These are phyloP conservation scores for Microcebus tavaratra DNA, from an alignment of 2,113 vertebrate genomes.

Conservation along the genomic window DNA sequence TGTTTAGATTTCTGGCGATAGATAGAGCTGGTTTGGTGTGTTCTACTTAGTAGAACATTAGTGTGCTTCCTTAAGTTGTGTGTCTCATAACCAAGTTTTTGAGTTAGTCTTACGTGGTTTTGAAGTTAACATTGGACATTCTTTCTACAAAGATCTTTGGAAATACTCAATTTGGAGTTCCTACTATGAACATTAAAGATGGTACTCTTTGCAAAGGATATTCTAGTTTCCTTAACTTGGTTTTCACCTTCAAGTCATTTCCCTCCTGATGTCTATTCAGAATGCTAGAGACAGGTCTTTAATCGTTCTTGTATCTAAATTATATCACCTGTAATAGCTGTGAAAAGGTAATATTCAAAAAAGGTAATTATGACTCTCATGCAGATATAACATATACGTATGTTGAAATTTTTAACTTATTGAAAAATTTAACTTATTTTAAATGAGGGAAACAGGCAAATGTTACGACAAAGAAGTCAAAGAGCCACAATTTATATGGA, in stretches of 20 bases:
- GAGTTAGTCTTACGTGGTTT: not conserved
- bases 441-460: not conserved
- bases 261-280: not conserved
- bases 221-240: not conserved
- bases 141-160: not conserved
- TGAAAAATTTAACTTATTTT: not conserved
- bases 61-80: not conserved
- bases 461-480: not conserved
- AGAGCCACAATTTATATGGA: not conserved
- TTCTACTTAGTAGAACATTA: not conserved
- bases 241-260: not conserved
- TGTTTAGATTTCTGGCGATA: not conserved
- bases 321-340: not conserved
- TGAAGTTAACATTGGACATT: not conserved
- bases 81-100: not conserved
- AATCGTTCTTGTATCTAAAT: not conserved
- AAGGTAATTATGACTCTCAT: not conserved
- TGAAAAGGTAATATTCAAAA: not conserved
- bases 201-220: not conserved
- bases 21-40: not conserved
- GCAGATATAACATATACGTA: not conserved
- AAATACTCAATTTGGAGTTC: not conserved
- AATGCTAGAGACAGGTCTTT: not conserved
- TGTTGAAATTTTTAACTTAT: not conserved
- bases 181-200: not conserved